Conservation (phyloP, 2,888 invertebrate species). For the Synergus japonicus region DNA sequence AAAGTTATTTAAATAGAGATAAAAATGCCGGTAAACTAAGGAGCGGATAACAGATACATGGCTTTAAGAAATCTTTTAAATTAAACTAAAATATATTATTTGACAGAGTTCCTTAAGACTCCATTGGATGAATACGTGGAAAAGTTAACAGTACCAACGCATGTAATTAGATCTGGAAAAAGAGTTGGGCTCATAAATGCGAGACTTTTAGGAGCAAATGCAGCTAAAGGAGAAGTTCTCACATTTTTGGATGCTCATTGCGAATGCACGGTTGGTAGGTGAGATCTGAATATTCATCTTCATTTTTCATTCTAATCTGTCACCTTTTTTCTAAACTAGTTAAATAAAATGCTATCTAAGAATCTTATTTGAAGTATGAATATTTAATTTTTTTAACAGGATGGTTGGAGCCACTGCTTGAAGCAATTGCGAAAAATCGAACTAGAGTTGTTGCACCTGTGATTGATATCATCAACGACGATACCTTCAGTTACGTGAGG, state of each 20-base stretch:
- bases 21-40: too few species aligned
- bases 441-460: slow-evolving; percentile 88
- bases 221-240: slow-evolving; percentile 86
- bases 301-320: background rate
- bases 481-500: slow-evolving; percentile 92
- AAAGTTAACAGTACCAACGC: slow-evolving; percentile 82
- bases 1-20: too few species aligned
- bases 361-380: background rate
- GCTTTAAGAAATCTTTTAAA: too few species aligned
- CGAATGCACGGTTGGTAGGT: slow-evolving; percentile 89
- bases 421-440: slow-evolving; percentile 82
- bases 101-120: slow-evolving; percentile 66
- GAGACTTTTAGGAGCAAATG: slow-evolving; percentile 86
- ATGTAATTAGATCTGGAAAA: slow-evolving; percentile 82
- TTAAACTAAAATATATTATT: background rate
- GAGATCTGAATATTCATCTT: slow-evolving; percentile 58
- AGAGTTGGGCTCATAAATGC: slow-evolving; percentile 91
- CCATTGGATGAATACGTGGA: slow-evolving; percentile 85
- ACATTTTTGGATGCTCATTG: slow-evolving; percentile 97
- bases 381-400: slow-evolving; percentile 76
- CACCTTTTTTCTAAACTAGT: background rate
- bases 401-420: slow-evolving; percentile 88
- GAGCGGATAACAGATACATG: too few species aligned
- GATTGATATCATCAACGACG: slow-evolving; percentile 96
- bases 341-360: background rate